Conservation (phyloP, 2,113 vertebrate species). For the Leucoraja erinaceus region DNA sequence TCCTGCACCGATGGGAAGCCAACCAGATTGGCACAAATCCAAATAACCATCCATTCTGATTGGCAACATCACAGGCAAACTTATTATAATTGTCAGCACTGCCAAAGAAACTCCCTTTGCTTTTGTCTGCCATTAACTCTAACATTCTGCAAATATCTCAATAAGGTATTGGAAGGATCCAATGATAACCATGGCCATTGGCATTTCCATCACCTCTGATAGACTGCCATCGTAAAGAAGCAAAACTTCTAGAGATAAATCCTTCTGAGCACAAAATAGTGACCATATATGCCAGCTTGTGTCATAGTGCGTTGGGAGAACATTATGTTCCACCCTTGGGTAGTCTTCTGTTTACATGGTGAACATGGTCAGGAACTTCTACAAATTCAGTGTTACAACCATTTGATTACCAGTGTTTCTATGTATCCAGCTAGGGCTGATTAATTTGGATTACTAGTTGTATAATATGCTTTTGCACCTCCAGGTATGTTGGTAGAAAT, state of each 20-base stretch:
- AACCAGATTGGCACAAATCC: no score
- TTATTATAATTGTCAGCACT: no score
- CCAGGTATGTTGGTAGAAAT: neutral
- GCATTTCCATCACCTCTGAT: no score
- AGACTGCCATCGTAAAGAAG: neutral
- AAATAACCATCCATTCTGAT: no score
- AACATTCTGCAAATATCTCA: neutral
- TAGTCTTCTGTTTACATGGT: neutral
- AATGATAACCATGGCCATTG: no score
- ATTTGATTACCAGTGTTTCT: neutral
- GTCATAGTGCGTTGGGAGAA: neutral
- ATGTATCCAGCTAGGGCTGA: neutral
- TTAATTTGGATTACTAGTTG: constrained; percentile 6
- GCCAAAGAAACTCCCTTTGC: neutral
- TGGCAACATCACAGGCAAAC: no score
- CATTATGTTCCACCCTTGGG: neutral
- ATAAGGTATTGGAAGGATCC: no score
- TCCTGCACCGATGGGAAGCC: no score
- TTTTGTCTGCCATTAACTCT: neutral
- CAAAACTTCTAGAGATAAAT: neutral
- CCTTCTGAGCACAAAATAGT: neutral
- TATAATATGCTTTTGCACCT: neutral
- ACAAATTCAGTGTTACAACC: neutral
- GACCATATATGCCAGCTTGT: neutral
- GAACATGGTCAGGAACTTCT: neutral